Evolutionary conservation across 2,113 vertebrate genomes (phyloP).

Genomic region (Notarius lentiginosus): DNA sequence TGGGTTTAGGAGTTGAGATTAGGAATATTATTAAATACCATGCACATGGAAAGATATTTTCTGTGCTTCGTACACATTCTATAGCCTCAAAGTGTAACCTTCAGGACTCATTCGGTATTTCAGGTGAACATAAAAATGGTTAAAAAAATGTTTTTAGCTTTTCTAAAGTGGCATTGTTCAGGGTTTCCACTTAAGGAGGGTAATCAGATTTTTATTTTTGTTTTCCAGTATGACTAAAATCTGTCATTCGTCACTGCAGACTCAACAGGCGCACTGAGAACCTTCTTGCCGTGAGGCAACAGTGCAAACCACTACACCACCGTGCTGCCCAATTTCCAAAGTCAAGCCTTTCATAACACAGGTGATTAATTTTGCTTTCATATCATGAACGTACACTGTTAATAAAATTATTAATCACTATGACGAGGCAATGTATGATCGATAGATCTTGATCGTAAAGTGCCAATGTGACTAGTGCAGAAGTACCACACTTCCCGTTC

Average conservation of each 20-base stretch:
- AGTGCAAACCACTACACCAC: too few species aligned
- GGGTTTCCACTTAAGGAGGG: background rate
- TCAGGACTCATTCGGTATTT: background rate
- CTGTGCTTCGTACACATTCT: background rate
- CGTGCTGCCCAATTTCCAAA: too few species aligned
- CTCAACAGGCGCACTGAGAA: background rate
- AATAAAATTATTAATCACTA: background rate
- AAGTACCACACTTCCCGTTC: slow-evolving; percentile 16
- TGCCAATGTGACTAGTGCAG: background rate
- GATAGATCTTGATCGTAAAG: background rate
- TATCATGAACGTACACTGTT: background rate
- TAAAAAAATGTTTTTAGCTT: background rate
- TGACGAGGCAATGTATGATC: background rate
- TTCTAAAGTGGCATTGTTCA: background rate
- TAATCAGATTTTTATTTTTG: background rate
- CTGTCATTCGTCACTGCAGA: background rate
- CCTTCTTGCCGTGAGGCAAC: too few species aligned
- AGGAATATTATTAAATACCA: background rate
- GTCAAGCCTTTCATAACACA: background rate
- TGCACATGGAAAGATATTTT: background rate
- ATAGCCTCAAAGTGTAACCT: background rate
- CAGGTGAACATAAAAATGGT: background rate
- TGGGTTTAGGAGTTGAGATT: too few species aligned
- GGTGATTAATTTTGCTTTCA: background rate
- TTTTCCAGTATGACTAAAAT: background rate